phyloP scores from a whole-genome alignment of 1,140 invertebrate genomes.

The Branchinecta lindahli region DNA sequence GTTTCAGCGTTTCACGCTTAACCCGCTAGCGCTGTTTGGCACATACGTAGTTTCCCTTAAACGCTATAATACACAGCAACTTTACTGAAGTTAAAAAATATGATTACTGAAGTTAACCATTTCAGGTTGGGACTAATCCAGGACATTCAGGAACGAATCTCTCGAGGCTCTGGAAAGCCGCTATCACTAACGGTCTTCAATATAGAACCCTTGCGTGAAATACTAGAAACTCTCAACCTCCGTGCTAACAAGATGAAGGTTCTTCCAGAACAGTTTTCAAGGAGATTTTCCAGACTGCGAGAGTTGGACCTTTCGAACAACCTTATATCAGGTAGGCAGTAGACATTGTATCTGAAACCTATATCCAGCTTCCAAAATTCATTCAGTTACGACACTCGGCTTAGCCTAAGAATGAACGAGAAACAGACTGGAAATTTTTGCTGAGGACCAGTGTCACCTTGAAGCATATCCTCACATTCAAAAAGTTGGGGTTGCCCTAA shows the following conservation, averaged over 20 bases:
- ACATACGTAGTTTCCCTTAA: too few relatives aligned
- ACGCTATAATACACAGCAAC: too few relatives aligned
- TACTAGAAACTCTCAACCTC: conserved; percentile 21
- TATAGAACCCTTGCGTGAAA: conserved; percentile 19
- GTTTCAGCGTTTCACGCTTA: too few relatives aligned
- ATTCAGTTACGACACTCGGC: too few relatives aligned
- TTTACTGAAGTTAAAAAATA: neutral
- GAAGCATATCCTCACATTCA: too few relatives aligned
- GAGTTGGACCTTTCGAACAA: conserved; percentile 20
- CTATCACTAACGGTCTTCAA: conserved; percentile 21
- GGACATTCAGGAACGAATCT: neutral
- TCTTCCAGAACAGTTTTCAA: conserved; percentile 21
- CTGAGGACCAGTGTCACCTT: too few relatives aligned
- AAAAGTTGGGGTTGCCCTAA: too few relatives aligned
- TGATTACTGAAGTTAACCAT: neutral
- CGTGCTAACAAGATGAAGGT: conserved; percentile 20
- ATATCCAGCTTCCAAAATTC: too few relatives aligned
- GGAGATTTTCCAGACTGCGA: conserved; percentile 18
- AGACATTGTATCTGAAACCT: too few relatives aligned
- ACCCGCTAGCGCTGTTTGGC: too few relatives aligned
- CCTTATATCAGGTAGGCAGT: conserved; percentile 10
- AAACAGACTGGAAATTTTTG: too few relatives aligned
- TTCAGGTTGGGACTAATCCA: neutral
- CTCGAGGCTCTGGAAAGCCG: neutral
- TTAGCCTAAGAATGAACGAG: too few relatives aligned